Evolutionary conservation across 2,888 invertebrate genomes (phyloP).

Genomic region (Oegoconia quadripuncta): DNA sequence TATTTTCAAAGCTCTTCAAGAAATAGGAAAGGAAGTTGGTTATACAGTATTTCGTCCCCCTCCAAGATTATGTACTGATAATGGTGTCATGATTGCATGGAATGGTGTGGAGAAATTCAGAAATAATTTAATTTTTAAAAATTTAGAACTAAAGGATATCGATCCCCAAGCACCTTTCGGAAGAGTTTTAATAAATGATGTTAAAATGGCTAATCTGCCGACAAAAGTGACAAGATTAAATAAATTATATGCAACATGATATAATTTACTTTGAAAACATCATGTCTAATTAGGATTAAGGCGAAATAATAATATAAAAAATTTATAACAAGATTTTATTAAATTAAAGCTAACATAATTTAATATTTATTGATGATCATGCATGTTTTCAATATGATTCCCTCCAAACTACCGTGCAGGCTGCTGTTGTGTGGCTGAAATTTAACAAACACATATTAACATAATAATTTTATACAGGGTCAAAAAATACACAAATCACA

Average conservation of each 20-base stretch:
- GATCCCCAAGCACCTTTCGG: slow-evolving; percentile 82
- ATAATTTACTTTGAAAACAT: slow-evolving; percentile 9
- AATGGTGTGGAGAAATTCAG: slow-evolving; percentile 92
- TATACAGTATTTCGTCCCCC: slow-evolving; percentile 88
- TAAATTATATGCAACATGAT: slow-evolving; percentile 18
- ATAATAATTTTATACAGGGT: too few species aligned
- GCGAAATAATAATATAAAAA: slow-evolving; percentile 6
- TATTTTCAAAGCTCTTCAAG: slow-evolving; percentile 83
- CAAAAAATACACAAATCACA: too few species aligned
- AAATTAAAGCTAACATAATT: slow-evolving; percentile 38
- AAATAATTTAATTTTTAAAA: too few species aligned
- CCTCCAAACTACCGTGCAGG: slow-evolving; percentile 38
- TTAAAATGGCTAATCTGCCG: slow-evolving; percentile 73
- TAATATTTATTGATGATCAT: slow-evolving; percentile 39
- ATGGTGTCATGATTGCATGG: slow-evolving; percentile 99
- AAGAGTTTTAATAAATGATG: slow-evolving; percentile 75
- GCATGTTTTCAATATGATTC: slow-evolving; percentile 38
- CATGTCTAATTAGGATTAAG: slow-evolving; percentile 7
- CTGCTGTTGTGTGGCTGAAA: slow-evolving; percentile 53
- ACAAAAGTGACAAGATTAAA: slow-evolving; percentile 56
- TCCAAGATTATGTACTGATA: slow-evolving; percentile 94
- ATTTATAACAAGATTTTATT: slow-evolving; percentile 23
- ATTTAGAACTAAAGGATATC: slow-evolving; percentile 80
- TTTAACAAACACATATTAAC: slow-evolving; percentile 9
- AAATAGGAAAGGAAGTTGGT: slow-evolving; percentile 82